Evolutionary conservation across 1,140 invertebrate species (phyloP).

Genomic region (Rhyzopertha dominica): DNA sequence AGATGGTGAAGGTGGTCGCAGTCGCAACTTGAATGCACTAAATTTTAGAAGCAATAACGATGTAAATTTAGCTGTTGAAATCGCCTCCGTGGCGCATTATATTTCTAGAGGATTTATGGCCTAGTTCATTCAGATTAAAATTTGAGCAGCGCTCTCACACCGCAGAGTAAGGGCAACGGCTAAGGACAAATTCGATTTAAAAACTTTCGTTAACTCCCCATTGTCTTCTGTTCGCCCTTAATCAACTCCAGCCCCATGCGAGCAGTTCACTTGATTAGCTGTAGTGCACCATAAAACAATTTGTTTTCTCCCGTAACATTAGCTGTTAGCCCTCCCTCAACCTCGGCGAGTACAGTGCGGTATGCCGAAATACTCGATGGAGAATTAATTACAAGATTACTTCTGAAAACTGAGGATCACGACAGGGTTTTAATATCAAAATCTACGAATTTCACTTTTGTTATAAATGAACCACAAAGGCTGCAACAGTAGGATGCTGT

Average conservation of each 20-base stretch:
- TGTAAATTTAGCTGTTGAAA: slow-evolving; percentile 35
- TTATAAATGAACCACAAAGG: too few species aligned
- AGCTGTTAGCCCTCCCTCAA: too few species aligned
- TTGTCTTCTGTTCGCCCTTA: slow-evolving; percentile 2
- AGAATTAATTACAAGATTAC: too few species aligned
- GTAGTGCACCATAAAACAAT: slow-evolving; percentile 8
- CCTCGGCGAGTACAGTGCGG: too few species aligned
- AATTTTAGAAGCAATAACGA: slow-evolving; percentile 33
- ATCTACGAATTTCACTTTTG: too few species aligned
- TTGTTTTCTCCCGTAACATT: slow-evolving; percentile 2
- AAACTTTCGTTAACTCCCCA: slow-evolving; percentile 4
- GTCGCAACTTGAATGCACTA: slow-evolving; percentile 19
- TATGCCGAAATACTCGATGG: too few species aligned
- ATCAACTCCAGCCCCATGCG: too few species aligned
- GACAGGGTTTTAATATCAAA: too few species aligned
- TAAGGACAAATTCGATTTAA: slow-evolving; percentile 9
- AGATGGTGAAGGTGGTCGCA: slow-evolving; percentile 9
- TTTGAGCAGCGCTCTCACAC: slow-evolving; percentile 18
- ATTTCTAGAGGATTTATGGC: slow-evolving; percentile 22
- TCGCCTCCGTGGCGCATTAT: slow-evolving; percentile 28
- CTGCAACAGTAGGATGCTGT: too few species aligned
- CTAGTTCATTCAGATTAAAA: slow-evolving; percentile 20
- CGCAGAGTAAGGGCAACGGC: slow-evolving; percentile 5
- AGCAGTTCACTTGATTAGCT: too few species aligned
- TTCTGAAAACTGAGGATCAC: too few species aligned